Evolutionary conservation across 2,888 invertebrate genomes (phyloP), one percentile per base, ranked within the genome.

Genomic region (Acanthosepion esculentum): DNA sequence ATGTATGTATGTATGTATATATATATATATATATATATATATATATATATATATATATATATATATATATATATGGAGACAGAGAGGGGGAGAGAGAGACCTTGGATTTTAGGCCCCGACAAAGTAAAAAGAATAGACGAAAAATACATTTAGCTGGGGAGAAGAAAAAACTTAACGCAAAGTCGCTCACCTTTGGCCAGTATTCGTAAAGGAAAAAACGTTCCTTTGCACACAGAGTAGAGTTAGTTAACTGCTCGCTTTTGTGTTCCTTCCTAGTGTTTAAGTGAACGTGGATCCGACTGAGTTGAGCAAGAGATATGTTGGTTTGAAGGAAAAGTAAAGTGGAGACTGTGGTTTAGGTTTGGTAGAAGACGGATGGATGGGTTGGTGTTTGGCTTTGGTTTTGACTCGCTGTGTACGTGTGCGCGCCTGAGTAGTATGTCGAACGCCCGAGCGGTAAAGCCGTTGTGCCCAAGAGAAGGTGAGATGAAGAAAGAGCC

Each of bases 161-260:
- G 7, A 12, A n/a, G 15, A n/a, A 15, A 78, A n/a, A 33, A 78
- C 10, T n/a, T 15, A 33, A 78, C 78, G 12, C 15, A n/a, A 78
- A n/a, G 10, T 78, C n/a, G 23, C 78, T 78, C 78, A 78, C 78
- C 78, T 78, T 78, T 78, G 18, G n/a, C 78, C n/a, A 78, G n/a
- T 33, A 33, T 78, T n/a, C 78, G 78, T 78, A n/a, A 78, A 78
- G n/a, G n/a, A 78, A 18, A n/a, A 78, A 33, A 33, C n/a, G 78
- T 78, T 78, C 78, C 78, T 78, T n/a, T 78, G 78, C n/a, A 33
- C 78, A 33, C 1, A n/a, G n/a, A 78, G 78, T 78, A 78, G 78
- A n/a, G 78, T 78, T 78, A 78, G 78, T 78, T 33, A n/a, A 78
- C 78, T 78, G 78, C 78, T 78, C n/a, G 78, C n/a, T 78, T n/a